Base-by-base conservation (phyloP, 1,140 invertebrate genomes). In the Cotesia vestalis region DNA sequence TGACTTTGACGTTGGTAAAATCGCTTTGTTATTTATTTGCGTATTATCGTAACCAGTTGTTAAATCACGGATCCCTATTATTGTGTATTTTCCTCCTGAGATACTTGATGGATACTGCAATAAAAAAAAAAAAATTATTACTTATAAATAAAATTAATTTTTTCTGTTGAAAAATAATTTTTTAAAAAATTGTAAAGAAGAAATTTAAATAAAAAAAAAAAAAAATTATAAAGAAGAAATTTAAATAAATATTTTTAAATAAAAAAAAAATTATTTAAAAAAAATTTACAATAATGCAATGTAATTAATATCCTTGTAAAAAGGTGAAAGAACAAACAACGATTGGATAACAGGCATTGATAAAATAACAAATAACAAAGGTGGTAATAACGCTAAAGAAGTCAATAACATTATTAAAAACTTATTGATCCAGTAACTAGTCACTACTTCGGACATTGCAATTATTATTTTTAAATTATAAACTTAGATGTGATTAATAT, bases 11-110 rank as follows among this genome's bases (percentile, higher is more conserved):
- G 90, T 87, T 12, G 96, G 96, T 40, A 98, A 84, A 17, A 91
- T 88, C 1, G 96, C 92, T 81, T 90, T 91, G 51, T 92, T 89
- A 80, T 94, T 91, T 4, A 89, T 84, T 74, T 92, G 90, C 46
- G 88, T 89, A 77, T 91, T 94, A 83, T 98, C 96, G 80, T 92
- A 95, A 5, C 97, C 97, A 1, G 91, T 92, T 1, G 95, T 97
- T 38, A 99, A 88, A 86, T 99, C 98, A 66, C 97, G 88, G 1
- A 99, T 89, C 72, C 87, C 86, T 55, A 84, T 88, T 66, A 99
- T 92, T 71, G 89, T 86, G 83, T 93, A 96, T 71, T 91, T 89
- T 27, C 92, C 94, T 78, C 89, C 84, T 51, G 88, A 85, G 80
- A 96, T 91, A 75, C 80, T 86, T 59, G 85, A 86, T 34, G 95